A percentile compares a stretch with the other conserved stretches of the same genome.
Evolutionary conservation across 1,140 invertebrate species (phyloP).

Genomic region (Hypothenemus hampei): DNA sequence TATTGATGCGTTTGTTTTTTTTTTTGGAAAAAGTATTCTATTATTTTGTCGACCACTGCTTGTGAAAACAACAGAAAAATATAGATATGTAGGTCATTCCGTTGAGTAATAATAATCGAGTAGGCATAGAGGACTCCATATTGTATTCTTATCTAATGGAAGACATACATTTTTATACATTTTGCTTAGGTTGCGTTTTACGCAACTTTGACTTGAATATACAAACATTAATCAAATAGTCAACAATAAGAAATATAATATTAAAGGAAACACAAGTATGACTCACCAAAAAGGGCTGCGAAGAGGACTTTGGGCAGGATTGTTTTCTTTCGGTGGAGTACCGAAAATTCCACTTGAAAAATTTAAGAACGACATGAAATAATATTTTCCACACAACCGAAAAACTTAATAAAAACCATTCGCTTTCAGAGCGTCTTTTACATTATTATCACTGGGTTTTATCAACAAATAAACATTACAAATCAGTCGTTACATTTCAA

Average conservation of each 20-base stretch:
- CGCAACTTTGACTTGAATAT: too few species aligned
- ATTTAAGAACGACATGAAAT: constrained; percentile 15
- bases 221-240: not conserved
- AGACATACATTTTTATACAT: too few species aligned
- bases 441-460: constrained; percentile 3
- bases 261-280: too few species aligned
- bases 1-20: too few species aligned
- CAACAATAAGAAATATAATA: not conserved
- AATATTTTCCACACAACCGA: constrained; percentile 1
- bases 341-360: constrained; percentile 8
- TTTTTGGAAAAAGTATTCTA: too few species aligned
- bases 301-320: constrained; percentile 8
- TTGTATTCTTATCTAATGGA: too few species aligned
- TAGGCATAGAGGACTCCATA: too few species aligned
- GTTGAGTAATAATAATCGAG: too few species aligned
- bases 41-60: too few species aligned
- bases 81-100: too few species aligned
- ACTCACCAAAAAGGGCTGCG: constrained; percentile 22
- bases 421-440: not conserved
- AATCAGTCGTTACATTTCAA: not conserved
- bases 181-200: too few species aligned
- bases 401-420: not conserved
- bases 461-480: constrained; percentile 13
- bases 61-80: too few species aligned
- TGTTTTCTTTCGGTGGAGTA: constrained; percentile 11